These are phyloP conservation scores for Pachycephus smyrnensis DNA, from an alignment of 2,888 invertebrate genomes.

Conservation along the genomic window DNA sequence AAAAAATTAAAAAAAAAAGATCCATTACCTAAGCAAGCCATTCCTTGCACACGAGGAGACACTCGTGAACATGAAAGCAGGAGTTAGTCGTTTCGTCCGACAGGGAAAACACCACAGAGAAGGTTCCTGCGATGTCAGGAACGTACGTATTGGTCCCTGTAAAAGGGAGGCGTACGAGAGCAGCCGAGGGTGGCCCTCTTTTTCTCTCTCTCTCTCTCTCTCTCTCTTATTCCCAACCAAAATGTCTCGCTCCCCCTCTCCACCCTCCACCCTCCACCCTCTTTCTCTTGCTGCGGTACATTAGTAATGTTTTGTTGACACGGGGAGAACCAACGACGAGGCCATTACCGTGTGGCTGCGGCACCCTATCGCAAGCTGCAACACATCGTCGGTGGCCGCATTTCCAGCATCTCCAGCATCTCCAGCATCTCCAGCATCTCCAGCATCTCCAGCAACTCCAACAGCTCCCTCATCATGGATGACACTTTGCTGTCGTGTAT, in stretches of 20 bases:
- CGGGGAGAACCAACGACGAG: constrained; percentile 43
- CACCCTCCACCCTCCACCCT: neutral
- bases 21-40: too few relatives aligned
- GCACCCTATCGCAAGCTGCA: constrained; percentile 16
- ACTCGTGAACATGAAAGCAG: too few relatives aligned
- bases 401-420: neutral
- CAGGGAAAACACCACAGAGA: too few relatives aligned
- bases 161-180: constrained; percentile 18
- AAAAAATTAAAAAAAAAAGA: too few relatives aligned
- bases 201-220: constrained; percentile 32
- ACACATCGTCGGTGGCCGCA: neutral
- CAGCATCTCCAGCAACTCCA: too few relatives aligned
- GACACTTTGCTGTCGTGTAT: too few relatives aligned
- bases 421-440: too few relatives aligned
- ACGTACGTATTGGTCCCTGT: constrained; percentile 12
- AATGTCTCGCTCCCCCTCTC: constrained; percentile 30
- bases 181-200: constrained; percentile 27
- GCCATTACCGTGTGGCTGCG: constrained; percentile 52
- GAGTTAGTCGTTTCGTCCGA: too few relatives aligned
- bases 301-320: constrained; percentile 65
- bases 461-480: too few relatives aligned
- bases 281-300: constrained; percentile 28
- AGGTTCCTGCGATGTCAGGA: too few relatives aligned
- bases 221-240: constrained; percentile 40
- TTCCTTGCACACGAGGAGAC: too few relatives aligned